Conservation (phyloP, 2,113 vertebrate genomes). For the Ceuthmochares aereus region DNA sequence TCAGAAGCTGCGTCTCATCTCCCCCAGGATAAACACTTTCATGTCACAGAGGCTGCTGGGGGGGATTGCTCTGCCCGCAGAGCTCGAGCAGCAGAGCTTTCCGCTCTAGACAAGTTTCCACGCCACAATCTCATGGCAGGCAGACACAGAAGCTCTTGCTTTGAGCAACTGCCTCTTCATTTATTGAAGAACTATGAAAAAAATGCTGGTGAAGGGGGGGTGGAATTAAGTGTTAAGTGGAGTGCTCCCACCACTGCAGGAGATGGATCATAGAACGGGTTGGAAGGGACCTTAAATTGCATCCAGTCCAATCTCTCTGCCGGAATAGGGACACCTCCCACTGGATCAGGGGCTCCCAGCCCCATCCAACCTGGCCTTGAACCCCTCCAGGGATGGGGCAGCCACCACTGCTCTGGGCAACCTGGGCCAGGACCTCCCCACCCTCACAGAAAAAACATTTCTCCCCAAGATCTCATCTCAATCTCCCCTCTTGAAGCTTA, state of each 20-base stretch:
- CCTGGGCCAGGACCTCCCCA: no score
- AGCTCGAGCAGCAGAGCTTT: neutral
- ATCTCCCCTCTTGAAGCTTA: no score
- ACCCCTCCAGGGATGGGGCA: no score
- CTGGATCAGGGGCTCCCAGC: no score
- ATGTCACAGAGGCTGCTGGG: neutral
- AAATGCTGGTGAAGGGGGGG: no score
- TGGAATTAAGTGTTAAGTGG: neutral
- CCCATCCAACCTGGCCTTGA: no score
- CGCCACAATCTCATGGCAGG: neutral
- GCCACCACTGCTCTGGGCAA: no score
- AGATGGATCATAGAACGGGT: neutral
- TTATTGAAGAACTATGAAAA: neutral
- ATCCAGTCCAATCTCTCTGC: no score
- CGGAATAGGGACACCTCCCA: no score
- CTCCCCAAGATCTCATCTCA: no score
- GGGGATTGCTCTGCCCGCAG: neutral
- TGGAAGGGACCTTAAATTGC: no score
- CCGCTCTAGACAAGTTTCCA: neutral
- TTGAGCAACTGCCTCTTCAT: neutral
- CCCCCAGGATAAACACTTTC: constrained; percentile 49
- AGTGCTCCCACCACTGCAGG: neutral
- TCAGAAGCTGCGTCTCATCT: constrained; percentile 39
- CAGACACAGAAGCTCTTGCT: neutral
- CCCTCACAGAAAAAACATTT: no score